phyloP scores from a whole-genome alignment of 2,113 vertebrate species.

The Vireo altiloquus region DNA sequence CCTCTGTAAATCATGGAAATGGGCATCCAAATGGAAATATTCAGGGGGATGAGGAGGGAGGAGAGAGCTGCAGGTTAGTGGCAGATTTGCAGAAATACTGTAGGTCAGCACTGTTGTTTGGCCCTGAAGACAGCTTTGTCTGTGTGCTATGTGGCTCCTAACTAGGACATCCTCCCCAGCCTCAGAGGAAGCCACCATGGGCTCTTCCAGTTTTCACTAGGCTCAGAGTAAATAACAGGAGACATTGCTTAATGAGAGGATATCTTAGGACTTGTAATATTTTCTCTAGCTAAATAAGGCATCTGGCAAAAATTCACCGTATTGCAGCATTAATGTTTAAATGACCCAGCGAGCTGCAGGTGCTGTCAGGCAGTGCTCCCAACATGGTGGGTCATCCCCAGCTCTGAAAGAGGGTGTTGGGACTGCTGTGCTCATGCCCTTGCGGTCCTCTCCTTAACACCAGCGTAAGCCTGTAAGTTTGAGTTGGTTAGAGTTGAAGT shows the following conservation, averaged over 20 bases:
- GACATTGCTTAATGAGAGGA: background rate
- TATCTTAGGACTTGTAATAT: background rate
- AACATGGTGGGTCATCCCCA: background rate
- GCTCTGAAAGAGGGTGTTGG: background rate
- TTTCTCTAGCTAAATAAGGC: background rate
- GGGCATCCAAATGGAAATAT: constrained; percentile 16
- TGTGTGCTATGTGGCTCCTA: background rate
- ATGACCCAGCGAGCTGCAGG: background rate
- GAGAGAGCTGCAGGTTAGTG: background rate
- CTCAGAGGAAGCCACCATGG: background rate
- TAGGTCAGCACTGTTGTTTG: background rate
- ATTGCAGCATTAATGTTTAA: background rate
- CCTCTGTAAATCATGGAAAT: constrained; percentile 15
- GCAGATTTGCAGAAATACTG: background rate
- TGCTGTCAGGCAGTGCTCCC: background rate
- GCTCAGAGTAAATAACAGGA: background rate
- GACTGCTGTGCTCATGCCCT: background rate
- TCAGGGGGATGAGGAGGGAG: background rate
- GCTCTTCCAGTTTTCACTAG: background rate
- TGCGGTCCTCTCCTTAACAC: rapidly evolving
- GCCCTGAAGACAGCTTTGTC: background rate
- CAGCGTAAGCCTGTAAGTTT: background rate
- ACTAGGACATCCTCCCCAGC: background rate
- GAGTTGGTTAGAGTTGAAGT: background rate
- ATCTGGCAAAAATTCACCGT: background rate